Evolutionary conservation across 2,113 vertebrate species (phyloP), one percentile per base, ranked within the genome.

Genomic region (Epinephelus cyanopodus): DNA sequence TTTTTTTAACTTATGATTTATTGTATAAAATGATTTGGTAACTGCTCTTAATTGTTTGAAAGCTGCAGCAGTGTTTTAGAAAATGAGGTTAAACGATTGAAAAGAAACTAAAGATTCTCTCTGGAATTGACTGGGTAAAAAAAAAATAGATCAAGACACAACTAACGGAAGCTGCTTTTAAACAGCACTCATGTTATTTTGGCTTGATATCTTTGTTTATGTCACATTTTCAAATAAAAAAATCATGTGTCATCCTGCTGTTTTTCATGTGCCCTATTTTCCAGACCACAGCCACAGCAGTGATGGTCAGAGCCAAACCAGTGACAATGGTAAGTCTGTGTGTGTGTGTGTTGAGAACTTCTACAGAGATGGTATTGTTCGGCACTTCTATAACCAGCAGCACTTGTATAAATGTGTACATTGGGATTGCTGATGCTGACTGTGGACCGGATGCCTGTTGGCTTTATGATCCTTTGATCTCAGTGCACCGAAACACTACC

Each of bases 261-360:
- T 67, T 48, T 71, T 13, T n/a, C 2, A 12, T 63, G 37, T 78
- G 47, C 42, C 42, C 42, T 45, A 3, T 12, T 68, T 45, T 73
- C 8, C 79, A 95, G 94, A 77, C 67, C 77, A 89, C 37, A 6
- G 81, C 45, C 65, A 56, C 66, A 78, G 81, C 79, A 86, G 81
- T 65, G 93, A 90, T 6, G 73, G 87, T 50, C 83, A 86, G 82
- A 93, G 89, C 79, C 88, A 81, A 33, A 86, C 67, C 23, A 77
- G 72, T 37, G 71, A 84, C 50, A 37, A 72, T 53, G 64, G 82
- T 93, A 87, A 90, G 92, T 80, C 17, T 74, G 18, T n/a, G 27
- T 69, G 2, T 47, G 63, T 47, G 47, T 62, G 15, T 42, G 19
- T 56, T 25, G 19, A 29, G 33, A 12, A 7, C 17, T 18, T 15